These are phyloP conservation scores for Choreutis nemorana DNA, from an alignment of 2,888 invertebrate genomes.

Conservation along the genomic window DNA sequence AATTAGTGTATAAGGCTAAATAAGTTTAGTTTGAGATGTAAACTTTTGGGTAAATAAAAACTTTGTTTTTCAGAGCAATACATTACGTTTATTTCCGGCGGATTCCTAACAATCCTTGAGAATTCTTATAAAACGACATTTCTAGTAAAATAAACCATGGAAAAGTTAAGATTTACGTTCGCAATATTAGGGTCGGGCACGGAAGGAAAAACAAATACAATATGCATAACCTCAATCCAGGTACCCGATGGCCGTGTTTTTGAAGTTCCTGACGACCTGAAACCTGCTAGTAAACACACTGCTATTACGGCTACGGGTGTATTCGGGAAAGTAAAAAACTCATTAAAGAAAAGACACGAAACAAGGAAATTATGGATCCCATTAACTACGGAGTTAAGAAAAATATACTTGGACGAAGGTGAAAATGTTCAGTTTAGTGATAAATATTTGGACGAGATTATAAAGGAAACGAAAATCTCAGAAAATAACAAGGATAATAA, in stretches of 20 bases:
- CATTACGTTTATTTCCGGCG: no score
- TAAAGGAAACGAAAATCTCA: slow-evolving; percentile 4
- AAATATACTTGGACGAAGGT: slow-evolving; percentile 8
- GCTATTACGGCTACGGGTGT: slow-evolving; percentile 5
- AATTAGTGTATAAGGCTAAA: no score
- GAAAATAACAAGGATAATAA: slow-evolving; percentile 5
- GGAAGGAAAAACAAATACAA: no score
- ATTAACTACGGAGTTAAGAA: slow-evolving; percentile 2
- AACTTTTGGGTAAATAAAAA: no score
- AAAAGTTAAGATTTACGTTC: no score
- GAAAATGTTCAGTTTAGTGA: slow-evolving; percentile 8
- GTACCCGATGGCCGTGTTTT: slow-evolving; percentile 10
- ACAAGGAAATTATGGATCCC: slow-evolving; percentile 7
- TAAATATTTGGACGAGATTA: no score
- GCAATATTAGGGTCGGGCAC: no score
- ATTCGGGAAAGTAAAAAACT: slow-evolving; percentile 3
- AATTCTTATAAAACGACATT: no score
- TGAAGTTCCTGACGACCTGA: slow-evolving; percentile 11
- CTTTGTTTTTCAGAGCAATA: no score
- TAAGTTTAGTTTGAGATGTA: no score
- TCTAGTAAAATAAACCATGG: no score
- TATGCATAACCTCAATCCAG: slow-evolving; percentile 15
- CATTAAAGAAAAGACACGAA: slow-evolving; percentile 7
- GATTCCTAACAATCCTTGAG: no score
- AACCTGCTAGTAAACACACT: slow-evolving; percentile 9